Percentiles rank a stretch among this genome's conserved stretches.
Conservation (phyloP, 2,797 vertebrate genomes). For the Avahi laniger region DNA sequence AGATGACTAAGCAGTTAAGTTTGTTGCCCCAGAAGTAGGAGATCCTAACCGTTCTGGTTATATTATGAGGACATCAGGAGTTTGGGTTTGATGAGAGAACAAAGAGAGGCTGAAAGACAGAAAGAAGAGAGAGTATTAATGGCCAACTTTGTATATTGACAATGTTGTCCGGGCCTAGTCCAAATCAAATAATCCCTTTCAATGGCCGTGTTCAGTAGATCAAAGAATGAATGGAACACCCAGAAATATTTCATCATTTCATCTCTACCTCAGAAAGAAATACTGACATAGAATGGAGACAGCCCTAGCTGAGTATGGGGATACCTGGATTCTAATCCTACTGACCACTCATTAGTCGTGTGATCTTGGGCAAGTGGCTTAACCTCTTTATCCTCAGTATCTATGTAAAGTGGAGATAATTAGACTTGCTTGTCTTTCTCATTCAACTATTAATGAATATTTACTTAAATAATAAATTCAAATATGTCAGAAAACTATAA, state of each 20-base stretch:
- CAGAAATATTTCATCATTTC: background rate
- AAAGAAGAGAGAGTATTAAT: background rate
- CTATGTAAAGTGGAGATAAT: background rate
- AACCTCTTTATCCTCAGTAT: background rate
- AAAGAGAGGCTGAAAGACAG: background rate
- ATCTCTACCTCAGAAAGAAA: background rate
- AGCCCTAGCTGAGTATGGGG: background rate
- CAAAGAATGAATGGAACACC: background rate
- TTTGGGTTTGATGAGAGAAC: background rate
- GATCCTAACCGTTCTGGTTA: background rate
- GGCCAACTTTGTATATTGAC: background rate
- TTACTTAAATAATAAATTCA: background rate
- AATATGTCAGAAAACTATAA: background rate
- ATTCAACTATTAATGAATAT: background rate
- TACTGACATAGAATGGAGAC: background rate
- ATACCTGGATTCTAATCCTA: background rate
- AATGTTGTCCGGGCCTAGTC: background rate
- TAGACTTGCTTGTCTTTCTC: background rate
- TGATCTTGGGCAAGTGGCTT: background rate
- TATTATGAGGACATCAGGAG: background rate
- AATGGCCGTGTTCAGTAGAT: background rate
- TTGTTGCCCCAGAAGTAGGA: background rate
- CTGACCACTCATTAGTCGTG: background rate
- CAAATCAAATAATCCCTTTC: constrained; percentile 18
- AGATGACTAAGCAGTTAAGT: background rate